Conservation (phyloP, 2,797 vertebrate species). For the Sparus aurata region DNA sequence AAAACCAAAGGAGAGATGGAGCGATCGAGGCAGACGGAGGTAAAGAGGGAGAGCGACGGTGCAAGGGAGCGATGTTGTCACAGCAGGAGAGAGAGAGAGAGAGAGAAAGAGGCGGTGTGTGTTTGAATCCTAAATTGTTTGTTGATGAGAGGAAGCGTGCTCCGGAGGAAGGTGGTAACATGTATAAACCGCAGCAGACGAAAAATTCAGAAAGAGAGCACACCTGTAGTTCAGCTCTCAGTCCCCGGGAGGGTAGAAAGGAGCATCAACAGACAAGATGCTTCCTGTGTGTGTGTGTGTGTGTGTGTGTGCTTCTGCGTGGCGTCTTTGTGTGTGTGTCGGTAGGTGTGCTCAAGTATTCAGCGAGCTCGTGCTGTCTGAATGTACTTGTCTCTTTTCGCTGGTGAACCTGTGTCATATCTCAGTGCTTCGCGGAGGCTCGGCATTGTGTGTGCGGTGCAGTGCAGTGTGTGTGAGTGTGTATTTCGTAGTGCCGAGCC, state of each 20-base stretch:
- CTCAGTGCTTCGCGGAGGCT: slow-evolving; percentile 38
- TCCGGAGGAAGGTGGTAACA: slow-evolving; percentile 11
- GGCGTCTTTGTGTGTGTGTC: slow-evolving; percentile 10
- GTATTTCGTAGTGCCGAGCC: slow-evolving; percentile 28
- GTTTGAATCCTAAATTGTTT: slow-evolving; percentile 57
- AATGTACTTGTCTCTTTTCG: slow-evolving; percentile 53
- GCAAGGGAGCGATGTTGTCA: slow-evolving; percentile 29
- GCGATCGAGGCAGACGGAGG: slow-evolving; percentile 12
- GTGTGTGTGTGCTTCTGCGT: background rate
- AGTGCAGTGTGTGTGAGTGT: slow-evolving; percentile 32
- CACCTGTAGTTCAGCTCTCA: slow-evolving; percentile 48
- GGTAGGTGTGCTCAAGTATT: slow-evolving; percentile 34
- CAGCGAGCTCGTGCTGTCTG: slow-evolving; percentile 17
- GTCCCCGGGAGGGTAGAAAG: slow-evolving; percentile 30
- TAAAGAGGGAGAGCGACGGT: slow-evolving; percentile 24
- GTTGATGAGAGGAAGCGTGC: slow-evolving; percentile 35
- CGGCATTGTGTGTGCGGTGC: background rate
- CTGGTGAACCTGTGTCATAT: slow-evolving; percentile 56
- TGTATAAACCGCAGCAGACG: slow-evolving; percentile 18
- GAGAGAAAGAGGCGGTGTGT: slow-evolving; percentile 27
- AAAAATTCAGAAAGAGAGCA: slow-evolving; percentile 48
- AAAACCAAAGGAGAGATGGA: slow-evolving; percentile 7
- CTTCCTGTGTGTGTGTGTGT: slow-evolving; percentile 30
- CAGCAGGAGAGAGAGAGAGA: slow-evolving; percentile 21
- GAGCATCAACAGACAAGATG: slow-evolving; percentile 50